Conservation (phyloP, 1,140 invertebrate species). For the Charaxes varanes region DNA sequence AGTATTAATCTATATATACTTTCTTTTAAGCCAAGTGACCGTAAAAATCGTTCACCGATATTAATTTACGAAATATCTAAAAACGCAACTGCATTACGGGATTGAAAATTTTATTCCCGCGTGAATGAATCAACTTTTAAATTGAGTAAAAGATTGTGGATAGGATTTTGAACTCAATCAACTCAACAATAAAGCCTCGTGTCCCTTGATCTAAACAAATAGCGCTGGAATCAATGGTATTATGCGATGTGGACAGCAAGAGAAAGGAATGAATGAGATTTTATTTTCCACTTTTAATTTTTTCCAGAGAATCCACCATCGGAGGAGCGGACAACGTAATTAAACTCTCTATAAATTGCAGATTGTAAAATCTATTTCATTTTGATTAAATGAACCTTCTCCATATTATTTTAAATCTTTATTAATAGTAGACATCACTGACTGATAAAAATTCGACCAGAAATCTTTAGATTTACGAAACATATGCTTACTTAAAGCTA, state of each 20-base stretch:
- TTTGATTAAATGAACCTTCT: too few relatives aligned
- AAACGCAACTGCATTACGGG: conserved; percentile 5
- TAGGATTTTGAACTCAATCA: conserved; percentile 3
- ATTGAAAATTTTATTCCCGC: conserved; percentile 6
- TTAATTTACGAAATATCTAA: too few relatives aligned
- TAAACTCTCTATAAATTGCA: too few relatives aligned
- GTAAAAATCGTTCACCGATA: too few relatives aligned
- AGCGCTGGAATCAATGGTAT: conserved; percentile 15
- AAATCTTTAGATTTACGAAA: too few relatives aligned
- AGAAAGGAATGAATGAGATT: conserved; percentile 13
- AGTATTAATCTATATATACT: too few relatives aligned
- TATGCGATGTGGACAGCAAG: conserved; percentile 15
- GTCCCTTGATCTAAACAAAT: conserved; percentile 3
- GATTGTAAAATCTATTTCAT: too few relatives aligned
- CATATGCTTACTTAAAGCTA: too few relatives aligned
- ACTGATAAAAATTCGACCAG: too few relatives aligned
- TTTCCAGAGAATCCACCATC: conserved; percentile 2
- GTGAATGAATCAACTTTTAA: conserved; percentile 3
- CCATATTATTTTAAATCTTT: too few relatives aligned
- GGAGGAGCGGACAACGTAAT: conserved; percentile 6
- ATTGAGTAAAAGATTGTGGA: neutral
- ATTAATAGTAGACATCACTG: too few relatives aligned
- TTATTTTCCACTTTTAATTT: conserved; percentile 13
- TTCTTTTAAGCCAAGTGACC: too few relatives aligned
- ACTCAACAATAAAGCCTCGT: conserved; percentile 1